Base-by-base conservation (phyloP, 1,140 invertebrate genomes). In the Sycophaga agraensis region DNA sequence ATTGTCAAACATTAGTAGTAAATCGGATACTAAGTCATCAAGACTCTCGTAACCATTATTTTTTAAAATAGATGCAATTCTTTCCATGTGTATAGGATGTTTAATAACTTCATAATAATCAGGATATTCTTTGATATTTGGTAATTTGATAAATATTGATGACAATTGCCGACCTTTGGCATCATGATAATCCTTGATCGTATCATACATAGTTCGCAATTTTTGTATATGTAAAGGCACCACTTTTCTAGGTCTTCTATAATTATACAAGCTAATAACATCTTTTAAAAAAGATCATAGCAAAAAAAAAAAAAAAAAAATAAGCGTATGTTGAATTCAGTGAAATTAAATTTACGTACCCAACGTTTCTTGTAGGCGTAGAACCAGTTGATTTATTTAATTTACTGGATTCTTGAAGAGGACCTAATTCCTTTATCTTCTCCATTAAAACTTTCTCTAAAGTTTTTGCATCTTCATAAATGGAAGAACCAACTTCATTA, bases 101-200 rank as follows among this genome's bases (percentile, higher is more conserved):
- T 97, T 97, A 26, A 99, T 99, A 0, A 98, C 89, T 77, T 99
- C 96, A 74, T 97, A 99, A 78, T 99, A 99, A 74, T 97, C 93
- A 2, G 96, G 96, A 78, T 98, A 97, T 66, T 98, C 94, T 67
- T 84, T 88, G 86, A 96, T 96, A 7, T 92, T 93, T 14, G 96
- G 96, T 49, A 98, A 83, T 74, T 95, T 94, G 84, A 96, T 92
- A 75, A 99, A 99, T 65, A 97, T 96, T 31, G 91, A 80, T 0
- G 94, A 91, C 35, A 98, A 78, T 69, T 92, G 89, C 22, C 97
- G 70, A 51, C 87, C 91, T 83, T 94, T 94, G 19, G 89, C 87
- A 79, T 98, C 95, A 70, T 90, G 86, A 76, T 91, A 94, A 76
- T 97, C 94, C 68, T 89, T 87, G 14, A 98, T 89, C 12, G 92